Evolutionary conservation across 2,113 vertebrate genomes (phyloP).

Genomic region (Rhipidura dahli): DNA sequence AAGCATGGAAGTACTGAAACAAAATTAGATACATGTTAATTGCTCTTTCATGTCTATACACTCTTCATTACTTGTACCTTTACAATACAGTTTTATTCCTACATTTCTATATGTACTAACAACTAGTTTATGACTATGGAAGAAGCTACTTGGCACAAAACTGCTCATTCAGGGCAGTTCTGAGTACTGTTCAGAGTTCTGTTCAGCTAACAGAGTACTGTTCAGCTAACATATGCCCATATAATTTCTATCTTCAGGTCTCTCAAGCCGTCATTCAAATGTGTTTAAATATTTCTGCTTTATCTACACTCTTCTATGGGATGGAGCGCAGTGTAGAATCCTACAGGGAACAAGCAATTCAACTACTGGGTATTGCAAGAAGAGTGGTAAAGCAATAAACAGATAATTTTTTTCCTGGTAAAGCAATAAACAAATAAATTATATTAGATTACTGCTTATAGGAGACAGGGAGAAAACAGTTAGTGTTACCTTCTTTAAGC

Average conservation of each 20-base stretch:
- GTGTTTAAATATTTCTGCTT: not conserved
- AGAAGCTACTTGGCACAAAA: not conserved
- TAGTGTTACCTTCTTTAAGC: conserved; percentile 85
- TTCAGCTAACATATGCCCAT: not conserved
- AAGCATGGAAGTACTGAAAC: not conserved
- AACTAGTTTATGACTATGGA: not conserved
- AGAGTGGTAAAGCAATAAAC: not conserved
- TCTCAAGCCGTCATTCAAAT: not conserved
- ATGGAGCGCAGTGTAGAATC: not conserved
- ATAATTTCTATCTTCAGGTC: not conserved
- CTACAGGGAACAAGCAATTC: not conserved
- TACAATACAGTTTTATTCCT: not conserved
- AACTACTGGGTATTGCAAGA: not conserved
- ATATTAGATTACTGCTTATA: not conserved
- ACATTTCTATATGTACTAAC: not conserved
- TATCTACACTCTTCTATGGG: not conserved
- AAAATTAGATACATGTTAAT: not conserved
- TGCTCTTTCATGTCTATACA: not conserved
- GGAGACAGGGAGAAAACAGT: not conserved
- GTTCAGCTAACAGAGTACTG: not conserved
- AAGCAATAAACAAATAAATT: not conserved
- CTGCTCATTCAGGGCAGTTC: not conserved
- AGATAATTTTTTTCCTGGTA: not conserved
- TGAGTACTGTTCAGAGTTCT: not conserved
- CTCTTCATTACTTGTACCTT: not conserved